Base-by-base conservation (phyloP, 2,888 invertebrate species). In the Psylliodes chrysocephalus region DNA sequence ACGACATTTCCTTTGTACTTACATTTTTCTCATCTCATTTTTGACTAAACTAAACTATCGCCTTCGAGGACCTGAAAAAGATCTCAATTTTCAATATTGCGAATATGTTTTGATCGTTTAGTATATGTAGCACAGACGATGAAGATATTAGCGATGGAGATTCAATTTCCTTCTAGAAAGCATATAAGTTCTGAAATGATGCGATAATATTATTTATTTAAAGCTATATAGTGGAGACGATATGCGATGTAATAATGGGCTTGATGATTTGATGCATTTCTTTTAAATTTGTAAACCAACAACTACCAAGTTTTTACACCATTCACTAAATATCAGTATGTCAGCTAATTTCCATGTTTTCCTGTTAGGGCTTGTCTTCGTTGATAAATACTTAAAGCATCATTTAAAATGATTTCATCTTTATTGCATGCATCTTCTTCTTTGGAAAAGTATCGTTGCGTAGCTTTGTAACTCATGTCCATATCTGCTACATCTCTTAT, bases 11-110 rank as follows among this genome's bases (percentile, higher is more conserved):
- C 25, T 38, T n/a, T 14, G 35, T 54, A 59, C 60, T 60, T 54
- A 64, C 60, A 42, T 64, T 47, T 4, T 15, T 59, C 40, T 63
- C 28, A 17, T 25, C 52, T 60, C 49, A 49, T 52, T 46, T 46
- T 30, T 46, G 25, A 49, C 40, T 55, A 51, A 40, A 18, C 15
- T 49, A 33, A 62, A 28, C 42, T 38, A 49, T 51, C 49, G 17
- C 6, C 42, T 52, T 52, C 40, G 38, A 42, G 64, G 64, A 60
- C 60, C 64, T 64, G 60, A 60, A 64, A 63, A 62, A 56, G 42
- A 60, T 52, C 64, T 64, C 30, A 52, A 44, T 38, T 46, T 52
- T 64, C 44, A 64, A 60, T 44, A 47, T 19, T 7, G 38, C n/a
- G 64, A 46, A 56, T 22, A 40, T 28, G 55, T 28, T 28, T 56